Evolutionary conservation across 2,797 vertebrate genomes (phyloP).

Genomic region (Ispidina lecontei): DNA sequence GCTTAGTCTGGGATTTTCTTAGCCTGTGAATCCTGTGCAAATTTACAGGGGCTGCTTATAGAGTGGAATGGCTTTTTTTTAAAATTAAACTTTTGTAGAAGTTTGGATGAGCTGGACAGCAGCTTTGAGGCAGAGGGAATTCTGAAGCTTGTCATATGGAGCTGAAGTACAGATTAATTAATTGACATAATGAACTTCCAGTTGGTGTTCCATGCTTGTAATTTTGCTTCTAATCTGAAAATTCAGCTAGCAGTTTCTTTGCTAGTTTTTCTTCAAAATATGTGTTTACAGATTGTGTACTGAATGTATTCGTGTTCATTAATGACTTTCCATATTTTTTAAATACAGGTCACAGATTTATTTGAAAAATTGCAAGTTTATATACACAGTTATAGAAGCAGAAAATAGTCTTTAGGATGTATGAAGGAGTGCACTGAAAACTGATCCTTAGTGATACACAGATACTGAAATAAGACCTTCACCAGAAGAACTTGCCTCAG

Average conservation of each 20-base stretch:
- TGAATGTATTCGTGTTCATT: conserved; percentile 2
- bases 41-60: neutral
- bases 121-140: neutral
- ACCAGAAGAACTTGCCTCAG: conserved; percentile 14
- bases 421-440: conserved; percentile 11
- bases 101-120: neutral
- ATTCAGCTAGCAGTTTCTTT: neutral
- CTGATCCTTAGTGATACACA: neutral
- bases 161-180: neutral
- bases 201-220: neutral
- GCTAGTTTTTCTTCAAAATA: neutral
- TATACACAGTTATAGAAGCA: conserved; percentile 41
- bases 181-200: neutral
- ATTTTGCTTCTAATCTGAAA: neutral
- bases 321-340: conserved; percentile 32
- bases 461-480: conserved; percentile 23
- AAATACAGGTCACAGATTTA: conserved; percentile 65
- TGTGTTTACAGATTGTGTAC: neutral
- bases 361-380: conserved; percentile 69
- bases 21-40: neutral
- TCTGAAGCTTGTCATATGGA: neutral
- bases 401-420: neutral
- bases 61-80: neutral
- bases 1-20: neutral
- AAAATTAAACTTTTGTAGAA: neutral